phyloP scores from a whole-genome alignment of 2,113 vertebrate species.

The Thalassarche chlororhynchos region DNA sequence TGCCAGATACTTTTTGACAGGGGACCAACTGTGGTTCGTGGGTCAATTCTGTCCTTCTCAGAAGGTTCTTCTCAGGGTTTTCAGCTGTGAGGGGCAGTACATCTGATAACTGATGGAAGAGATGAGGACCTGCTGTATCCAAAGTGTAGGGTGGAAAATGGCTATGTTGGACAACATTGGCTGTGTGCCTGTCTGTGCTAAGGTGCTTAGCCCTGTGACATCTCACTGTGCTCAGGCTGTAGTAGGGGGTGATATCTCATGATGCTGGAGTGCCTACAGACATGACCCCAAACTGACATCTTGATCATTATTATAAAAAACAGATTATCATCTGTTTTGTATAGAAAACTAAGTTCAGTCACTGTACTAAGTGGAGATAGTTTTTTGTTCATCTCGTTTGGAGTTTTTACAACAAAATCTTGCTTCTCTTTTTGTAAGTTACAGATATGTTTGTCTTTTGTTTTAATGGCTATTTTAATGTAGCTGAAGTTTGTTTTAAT shows the following conservation, averaged over 20 bases:
- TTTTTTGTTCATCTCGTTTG: neutral
- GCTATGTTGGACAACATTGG: fast-evolving
- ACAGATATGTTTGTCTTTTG: neutral
- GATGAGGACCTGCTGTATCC: neutral
- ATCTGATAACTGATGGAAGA: neutral
- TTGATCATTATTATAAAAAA: neutral
- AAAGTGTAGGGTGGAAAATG: neutral
- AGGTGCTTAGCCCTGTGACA: neutral
- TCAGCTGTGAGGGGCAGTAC: neutral
- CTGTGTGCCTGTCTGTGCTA: neutral
- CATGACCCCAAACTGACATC: neutral
- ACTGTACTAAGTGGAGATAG: neutral
- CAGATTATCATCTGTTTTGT: neutral
- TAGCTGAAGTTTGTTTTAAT: neutral
- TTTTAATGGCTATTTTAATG: neutral
- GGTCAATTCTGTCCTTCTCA: neutral
- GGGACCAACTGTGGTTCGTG: neutral
- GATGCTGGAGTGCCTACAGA: neutral
- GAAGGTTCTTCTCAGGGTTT: neutral
- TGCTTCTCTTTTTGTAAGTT: neutral
- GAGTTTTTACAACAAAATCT: neutral
- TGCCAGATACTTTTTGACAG: neutral
- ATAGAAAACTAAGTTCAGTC: neutral
- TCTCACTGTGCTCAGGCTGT: neutral
- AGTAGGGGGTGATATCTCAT: neutral